Evolutionary conservation across 2,888 invertebrate genomes (phyloP), one percentile per base, ranked within the genome.

Genomic region (Adineta ricciae): DNA sequence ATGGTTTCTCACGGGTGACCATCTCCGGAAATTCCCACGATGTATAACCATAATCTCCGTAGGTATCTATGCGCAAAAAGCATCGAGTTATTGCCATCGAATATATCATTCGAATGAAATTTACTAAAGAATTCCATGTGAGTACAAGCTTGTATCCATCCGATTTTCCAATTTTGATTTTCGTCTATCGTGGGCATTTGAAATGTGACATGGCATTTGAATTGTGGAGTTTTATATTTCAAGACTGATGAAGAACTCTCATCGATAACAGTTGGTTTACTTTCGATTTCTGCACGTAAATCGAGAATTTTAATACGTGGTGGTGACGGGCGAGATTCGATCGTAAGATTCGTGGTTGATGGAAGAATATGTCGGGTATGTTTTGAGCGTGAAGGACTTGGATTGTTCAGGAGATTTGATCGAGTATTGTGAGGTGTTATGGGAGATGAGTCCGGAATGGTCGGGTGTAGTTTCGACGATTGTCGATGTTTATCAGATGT

Each of bases 11-110:
- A 84, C 89, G 89, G 78, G 88, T 88, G n/a, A 88, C 89, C 78
- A 90, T 87, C 86, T 90, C 90, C 21, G 90, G 90, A 87, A 90
- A 90, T 86, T 90, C 90, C 90, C 90, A 90, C 86, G 90, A 90
- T 36, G 90, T 89, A 85, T 90, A 90, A 88, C 46, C 87, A n/a
- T 78, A 56, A 41, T 56, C 41, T 7, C 49, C 84, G 36, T 50
- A 52, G 21, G 36, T 41, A 46, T 32, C 41, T 21, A 19, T 49
- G 84, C 89, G 90, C 89, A 87, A 90, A 90, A 88, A 88, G n/a
- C n/a, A n/a, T n/a, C 88, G 90, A 78, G 50, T 21, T 46, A n/a
- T n/a, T 46, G 8, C 4, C 36, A 85, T 52, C 82, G 89, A 89
- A 89, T 32, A 7, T 4, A 27, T 9, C 90, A 54, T 89, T 89